Percentiles rank a stretch among this genome's conserved stretches.
Evolutionary conservation across 2,797 vertebrate species (phyloP).

Genomic region (Onychomys arenicola): DNA sequence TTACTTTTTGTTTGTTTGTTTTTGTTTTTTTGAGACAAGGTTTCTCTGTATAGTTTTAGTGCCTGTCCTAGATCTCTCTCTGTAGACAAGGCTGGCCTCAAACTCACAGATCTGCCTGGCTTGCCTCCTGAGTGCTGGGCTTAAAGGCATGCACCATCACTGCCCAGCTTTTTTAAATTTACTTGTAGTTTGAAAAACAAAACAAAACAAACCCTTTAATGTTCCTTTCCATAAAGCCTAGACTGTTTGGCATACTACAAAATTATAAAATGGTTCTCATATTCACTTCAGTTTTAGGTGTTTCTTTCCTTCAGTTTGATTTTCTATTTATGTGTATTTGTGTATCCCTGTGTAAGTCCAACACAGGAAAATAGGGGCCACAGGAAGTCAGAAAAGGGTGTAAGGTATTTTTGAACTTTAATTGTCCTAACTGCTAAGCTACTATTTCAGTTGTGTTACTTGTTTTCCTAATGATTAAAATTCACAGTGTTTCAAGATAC

Average conservation of each 20-base stretch:
- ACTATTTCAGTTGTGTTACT: too few species aligned
- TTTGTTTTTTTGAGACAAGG: too few species aligned
- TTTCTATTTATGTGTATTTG: neutral
- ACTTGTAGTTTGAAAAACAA: neutral
- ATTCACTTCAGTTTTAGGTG: neutral
- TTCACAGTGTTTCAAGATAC: neutral
- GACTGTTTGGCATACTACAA: too few species aligned
- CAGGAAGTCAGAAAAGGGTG: neutral
- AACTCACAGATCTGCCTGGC: too few species aligned
- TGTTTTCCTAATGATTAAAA: neutral
- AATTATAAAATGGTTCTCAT: neutral
- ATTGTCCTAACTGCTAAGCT: neutral
- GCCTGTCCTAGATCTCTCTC: too few species aligned
- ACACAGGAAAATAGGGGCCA: too few species aligned
- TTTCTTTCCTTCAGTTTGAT: neutral
- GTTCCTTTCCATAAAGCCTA: neutral
- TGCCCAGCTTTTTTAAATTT: too few species aligned
- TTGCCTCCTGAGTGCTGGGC: too few species aligned
- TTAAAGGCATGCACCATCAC: too few species aligned
- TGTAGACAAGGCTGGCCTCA: too few species aligned
- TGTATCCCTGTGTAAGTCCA: neutral
- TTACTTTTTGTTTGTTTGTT: too few species aligned
- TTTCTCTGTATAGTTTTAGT: too few species aligned
- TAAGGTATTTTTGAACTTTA: neutral
- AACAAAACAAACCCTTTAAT: neutral